A percentile compares a stretch with the other conserved stretches of the same genome.
Conservation (phyloP, 2,797 vertebrate genomes). For the Crenuchus spilurus region DNA sequence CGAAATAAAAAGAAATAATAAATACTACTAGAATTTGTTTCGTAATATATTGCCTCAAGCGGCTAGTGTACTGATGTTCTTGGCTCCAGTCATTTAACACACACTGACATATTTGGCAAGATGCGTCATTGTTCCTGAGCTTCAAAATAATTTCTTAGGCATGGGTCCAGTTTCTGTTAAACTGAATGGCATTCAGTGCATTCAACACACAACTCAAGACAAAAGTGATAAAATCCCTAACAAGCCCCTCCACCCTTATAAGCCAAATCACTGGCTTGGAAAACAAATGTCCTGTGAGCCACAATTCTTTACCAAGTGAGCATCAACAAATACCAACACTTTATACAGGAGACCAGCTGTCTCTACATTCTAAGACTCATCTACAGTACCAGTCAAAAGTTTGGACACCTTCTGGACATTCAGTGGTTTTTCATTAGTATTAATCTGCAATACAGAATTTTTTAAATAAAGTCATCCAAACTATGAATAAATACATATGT, state of each 20-base stretch:
- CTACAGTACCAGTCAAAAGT: too few relatives aligned
- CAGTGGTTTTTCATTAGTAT: too few relatives aligned
- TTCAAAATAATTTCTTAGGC: conserved; percentile 1
- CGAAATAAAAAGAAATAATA: neutral
- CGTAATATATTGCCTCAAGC: neutral
- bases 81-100: neutral
- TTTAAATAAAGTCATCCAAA: too few relatives aligned
- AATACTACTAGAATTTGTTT: too few relatives aligned
- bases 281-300: too few relatives aligned
- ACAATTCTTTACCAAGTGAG: too few relatives aligned
- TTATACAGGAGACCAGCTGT: conserved; percentile 10
- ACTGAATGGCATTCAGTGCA: conserved; percentile 1
- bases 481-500: too few relatives aligned
- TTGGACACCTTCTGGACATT: too few relatives aligned
- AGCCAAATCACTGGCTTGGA: neutral
- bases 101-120: neutral
- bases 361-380: neutral
- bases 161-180: neutral
- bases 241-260: neutral
- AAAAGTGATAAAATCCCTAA: neutral
- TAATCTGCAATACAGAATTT: too few relatives aligned
- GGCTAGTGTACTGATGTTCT: conserved; percentile 10
- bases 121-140: conserved; percentile 29
- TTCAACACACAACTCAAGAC: neutral
- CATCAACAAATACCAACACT: neutral